Conservation (phyloP, 2,888 invertebrate species). For the Norana najaformis region DNA sequence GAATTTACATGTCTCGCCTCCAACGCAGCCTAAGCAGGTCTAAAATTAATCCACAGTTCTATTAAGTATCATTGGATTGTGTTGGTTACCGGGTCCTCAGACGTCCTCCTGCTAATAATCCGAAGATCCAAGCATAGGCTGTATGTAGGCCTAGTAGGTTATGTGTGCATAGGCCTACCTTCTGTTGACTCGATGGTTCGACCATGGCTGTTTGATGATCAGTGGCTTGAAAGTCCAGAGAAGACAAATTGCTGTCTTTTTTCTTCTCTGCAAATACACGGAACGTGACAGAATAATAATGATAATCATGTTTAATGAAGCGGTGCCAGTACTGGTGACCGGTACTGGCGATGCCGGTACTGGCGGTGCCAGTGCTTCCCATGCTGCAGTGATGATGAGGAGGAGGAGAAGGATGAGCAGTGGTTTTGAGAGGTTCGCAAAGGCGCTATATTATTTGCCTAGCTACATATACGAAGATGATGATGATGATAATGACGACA, state of each 20-base stretch:
- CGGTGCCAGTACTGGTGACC: neutral
- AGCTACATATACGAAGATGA: neutral
- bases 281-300: too few relatives aligned
- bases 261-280: neutral
- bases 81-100: too few relatives aligned
- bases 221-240: neutral
- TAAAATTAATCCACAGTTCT: too few relatives aligned
- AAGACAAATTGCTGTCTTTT: neutral
- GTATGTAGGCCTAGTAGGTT: too few relatives aligned
- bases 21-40: too few relatives aligned
- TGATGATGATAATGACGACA: slow-evolving; percentile 30
- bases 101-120: too few relatives aligned
- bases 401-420: neutral
- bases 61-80: too few relatives aligned
- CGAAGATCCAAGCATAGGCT: too few relatives aligned
- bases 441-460: too few relatives aligned
- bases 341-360: neutral
- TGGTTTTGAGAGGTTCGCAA: too few relatives aligned
- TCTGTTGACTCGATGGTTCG: neutral
- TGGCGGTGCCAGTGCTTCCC: neutral
- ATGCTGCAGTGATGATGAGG: neutral
- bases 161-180: neutral
- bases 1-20: too few relatives aligned
- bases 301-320: neutral
- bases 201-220: neutral